These are phyloP conservation scores for Machimus atricapillus DNA, from an alignment of 2,888 invertebrate genomes.

Conservation along the genomic window DNA sequence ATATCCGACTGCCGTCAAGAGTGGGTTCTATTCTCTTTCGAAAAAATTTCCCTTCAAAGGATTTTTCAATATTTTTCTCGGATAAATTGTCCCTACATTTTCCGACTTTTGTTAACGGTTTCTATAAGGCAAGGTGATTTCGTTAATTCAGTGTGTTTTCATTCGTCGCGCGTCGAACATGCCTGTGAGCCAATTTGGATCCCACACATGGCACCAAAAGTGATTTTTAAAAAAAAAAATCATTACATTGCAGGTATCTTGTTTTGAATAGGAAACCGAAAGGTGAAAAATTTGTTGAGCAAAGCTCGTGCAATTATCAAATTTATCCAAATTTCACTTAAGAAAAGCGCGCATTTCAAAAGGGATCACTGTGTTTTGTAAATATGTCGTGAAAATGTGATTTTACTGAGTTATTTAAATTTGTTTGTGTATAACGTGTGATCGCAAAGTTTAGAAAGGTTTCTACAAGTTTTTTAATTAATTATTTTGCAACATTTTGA, in stretches of 20 bases:
- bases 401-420: not conserved
- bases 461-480: not conserved
- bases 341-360: constrained; percentile 5
- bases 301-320: not conserved
- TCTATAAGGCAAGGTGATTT: constrained; percentile 15
- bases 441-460: not conserved
- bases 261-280: not conserved
- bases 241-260: not conserved
- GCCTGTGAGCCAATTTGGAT: constrained; percentile 47
- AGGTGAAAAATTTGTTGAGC: not conserved
- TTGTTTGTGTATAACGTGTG: not conserved
- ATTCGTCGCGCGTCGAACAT: constrained; percentile 57
- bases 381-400: not conserved
- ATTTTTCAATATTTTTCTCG: not conserved
- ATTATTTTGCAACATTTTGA: not conserved
- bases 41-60: not conserved
- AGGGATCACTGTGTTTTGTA: not conserved
- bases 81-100: not conserved
- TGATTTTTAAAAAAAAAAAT: not conserved
- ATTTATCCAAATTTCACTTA: not conserved
- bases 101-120: constrained; percentile 41
- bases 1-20: not conserved
- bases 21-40: not conserved
- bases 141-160: constrained; percentile 56
- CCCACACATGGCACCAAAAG: constrained; percentile 45